Percentiles rank a stretch among this genome's conserved stretches.
phyloP scores from a whole-genome alignment of 2,113 vertebrate species.

The Poecilia latipinna region DNA sequence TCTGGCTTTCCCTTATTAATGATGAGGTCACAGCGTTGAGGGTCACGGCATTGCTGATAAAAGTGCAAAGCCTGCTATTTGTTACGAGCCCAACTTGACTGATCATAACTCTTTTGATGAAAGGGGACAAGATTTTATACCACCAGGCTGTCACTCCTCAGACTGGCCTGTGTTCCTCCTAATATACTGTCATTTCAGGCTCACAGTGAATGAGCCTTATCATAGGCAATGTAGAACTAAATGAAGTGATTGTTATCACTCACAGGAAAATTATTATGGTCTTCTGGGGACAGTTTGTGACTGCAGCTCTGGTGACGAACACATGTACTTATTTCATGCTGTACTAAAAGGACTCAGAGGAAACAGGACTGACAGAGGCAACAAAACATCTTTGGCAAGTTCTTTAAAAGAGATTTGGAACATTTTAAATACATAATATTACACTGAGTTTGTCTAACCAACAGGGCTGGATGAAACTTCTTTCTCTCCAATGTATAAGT shows the following conservation, averaged over 20 bases:
- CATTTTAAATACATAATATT: background rate
- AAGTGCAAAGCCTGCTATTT: slow-evolving; percentile 80
- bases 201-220: slow-evolving; percentile 63
- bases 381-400: background rate
- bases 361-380: background rate
- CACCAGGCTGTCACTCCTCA: slow-evolving; percentile 58
- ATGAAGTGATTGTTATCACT: slow-evolving; percentile 65
- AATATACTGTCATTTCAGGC: slow-evolving; percentile 62
- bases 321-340: slow-evolving; percentile 19
- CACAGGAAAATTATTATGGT: slow-evolving; percentile 42
- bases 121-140: slow-evolving; percentile 73
- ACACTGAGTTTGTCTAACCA: background rate
- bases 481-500: background rate
- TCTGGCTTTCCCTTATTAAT: slow-evolving; percentile 81
- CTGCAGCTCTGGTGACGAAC: slow-evolving; percentile 18
- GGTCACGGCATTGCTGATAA: slow-evolving; percentile 79
- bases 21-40: slow-evolving; percentile 81
- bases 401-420: background rate
- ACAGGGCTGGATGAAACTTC: background rate
- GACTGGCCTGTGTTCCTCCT: slow-evolving; percentile 58
- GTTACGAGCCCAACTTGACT: slow-evolving; percentile 75
- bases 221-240: slow-evolving; percentile 55
- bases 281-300: slow-evolving; percentile 29
- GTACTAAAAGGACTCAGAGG: slow-evolving; percentile 9
- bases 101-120: slow-evolving; percentile 79